Evolutionary conservation across 2,797 vertebrate species (phyloP).

Genomic region (Emydoidea blandingii): DNA sequence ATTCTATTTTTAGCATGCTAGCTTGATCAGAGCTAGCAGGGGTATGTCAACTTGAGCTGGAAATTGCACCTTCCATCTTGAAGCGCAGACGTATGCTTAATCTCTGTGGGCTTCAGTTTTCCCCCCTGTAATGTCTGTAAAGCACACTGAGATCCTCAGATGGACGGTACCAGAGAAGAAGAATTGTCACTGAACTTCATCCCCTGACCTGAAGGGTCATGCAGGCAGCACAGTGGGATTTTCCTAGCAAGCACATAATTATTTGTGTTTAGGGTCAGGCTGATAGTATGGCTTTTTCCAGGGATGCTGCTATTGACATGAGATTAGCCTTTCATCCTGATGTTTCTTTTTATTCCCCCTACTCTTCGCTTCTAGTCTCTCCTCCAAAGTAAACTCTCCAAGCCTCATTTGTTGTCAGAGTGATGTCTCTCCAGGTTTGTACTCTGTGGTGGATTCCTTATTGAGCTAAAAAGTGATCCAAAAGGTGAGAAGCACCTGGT

Average conservation of each 20-base stretch:
- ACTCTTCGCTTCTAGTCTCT: neutral
- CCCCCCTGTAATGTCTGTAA: neutral
- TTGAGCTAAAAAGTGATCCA: neutral
- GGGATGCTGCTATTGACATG: neutral
- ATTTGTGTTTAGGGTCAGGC: neutral
- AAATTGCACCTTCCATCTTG: neutral
- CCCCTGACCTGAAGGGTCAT: neutral
- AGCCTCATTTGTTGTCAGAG: neutral
- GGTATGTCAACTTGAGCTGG: neutral
- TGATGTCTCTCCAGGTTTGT: neutral
- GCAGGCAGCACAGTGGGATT: conserved; percentile 43
- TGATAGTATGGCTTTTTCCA: neutral
- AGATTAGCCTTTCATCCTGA: neutral
- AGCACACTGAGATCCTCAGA: neutral
- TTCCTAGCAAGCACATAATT: conserved; percentile 23
- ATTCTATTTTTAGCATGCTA: neutral
- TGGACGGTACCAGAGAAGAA: conserved; percentile 20
- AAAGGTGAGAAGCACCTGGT: neutral
- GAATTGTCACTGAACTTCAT: conserved; percentile 15
- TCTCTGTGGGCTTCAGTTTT: neutral
- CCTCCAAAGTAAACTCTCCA: neutral
- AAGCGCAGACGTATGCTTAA: neutral
- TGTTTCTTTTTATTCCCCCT: neutral
- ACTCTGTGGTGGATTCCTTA: neutral
- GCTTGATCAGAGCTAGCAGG: neutral